Base-by-base conservation (phyloP, 2,797 vertebrate species). In the Tamandua tetradactyla region DNA sequence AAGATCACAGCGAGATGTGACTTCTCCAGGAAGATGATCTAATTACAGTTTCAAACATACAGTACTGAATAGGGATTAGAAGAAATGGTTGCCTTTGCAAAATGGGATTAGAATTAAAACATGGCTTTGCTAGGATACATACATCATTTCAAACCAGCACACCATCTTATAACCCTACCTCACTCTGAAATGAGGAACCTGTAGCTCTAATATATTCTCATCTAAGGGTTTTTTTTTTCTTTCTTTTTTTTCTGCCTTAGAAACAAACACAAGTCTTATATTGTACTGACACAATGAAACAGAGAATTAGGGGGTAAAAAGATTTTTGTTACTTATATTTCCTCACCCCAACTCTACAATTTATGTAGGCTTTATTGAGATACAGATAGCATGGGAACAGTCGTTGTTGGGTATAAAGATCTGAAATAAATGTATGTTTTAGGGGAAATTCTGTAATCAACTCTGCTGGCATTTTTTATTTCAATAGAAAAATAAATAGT, bases 381-480 rank as follows among this genome's bases (percentile, higher is more conserved):
- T 62, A 25, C 17, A 78, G 32, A 69, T 47, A 20, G 47, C 42
- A 27, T 78, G 57, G 47, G 27, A 30, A 14, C 69, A 27, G 68
- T 47, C 32, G 25, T 32, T 74, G 15, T 75, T 95, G 40, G 23
- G 9, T 57, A 84, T 84, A 87, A 93, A 87, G n/a, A 2, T 44
- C 59, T 92, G 76, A 86, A 94, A 82, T 89, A 89, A 91, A 61
- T 93, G 85, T 42, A 64, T 76, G 30, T 91, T 87, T 86, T 4
- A 62, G 35, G 55, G n/a, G 44, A 64, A 71, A 91, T 69, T 89
- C n/a, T 59, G 75, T 17, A 55, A 40, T 93, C 52, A 47, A 30
- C n/a, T 93, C 1, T 84, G 76, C 47, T 95, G 66, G n/a, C 25
- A 22, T 49, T 91, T 23, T 79, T 86, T 87, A 86, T 52, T 91